Conservation (phyloP, 2,113 vertebrate species). For the Lepidothrix coronata region DNA sequence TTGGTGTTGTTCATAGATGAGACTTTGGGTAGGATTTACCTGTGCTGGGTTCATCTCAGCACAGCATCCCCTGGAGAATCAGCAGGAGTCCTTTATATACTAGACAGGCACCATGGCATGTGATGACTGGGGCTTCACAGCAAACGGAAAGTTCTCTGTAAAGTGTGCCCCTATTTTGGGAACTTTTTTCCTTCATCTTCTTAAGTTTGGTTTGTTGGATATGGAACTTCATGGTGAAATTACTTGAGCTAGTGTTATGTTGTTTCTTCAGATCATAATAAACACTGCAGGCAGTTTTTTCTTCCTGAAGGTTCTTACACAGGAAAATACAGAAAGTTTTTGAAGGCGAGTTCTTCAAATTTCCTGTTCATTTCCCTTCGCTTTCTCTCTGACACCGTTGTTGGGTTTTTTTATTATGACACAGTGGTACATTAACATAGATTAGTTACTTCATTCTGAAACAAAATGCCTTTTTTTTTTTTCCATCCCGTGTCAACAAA, state of each 20-base stretch:
- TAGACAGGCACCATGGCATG: fast-evolving
- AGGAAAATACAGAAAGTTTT: background rate
- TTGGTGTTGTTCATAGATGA: background rate
- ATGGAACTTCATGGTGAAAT: background rate
- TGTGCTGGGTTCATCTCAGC: background rate
- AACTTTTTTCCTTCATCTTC: background rate
- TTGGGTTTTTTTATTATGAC: background rate
- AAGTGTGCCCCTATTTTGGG: background rate
- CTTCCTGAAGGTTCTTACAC: background rate
- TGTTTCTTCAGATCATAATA: background rate
- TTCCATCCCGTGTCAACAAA: background rate
- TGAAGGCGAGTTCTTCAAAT: background rate
- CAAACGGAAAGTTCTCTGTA: background rate
- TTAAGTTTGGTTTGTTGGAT: background rate
- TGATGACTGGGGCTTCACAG: background rate
- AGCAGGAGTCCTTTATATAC: background rate
- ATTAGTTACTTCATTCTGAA: background rate
- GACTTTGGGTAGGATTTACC: background rate
- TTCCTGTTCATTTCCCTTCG: background rate
- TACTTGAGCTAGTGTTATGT: background rate
- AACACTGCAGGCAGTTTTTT: background rate
- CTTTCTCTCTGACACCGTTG: background rate
- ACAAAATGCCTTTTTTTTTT: background rate
- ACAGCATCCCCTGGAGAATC: background rate
- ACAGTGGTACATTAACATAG: background rate